phyloP scores from a whole-genome alignment of 2,888 invertebrate species.

The Pteria penguin region DNA sequence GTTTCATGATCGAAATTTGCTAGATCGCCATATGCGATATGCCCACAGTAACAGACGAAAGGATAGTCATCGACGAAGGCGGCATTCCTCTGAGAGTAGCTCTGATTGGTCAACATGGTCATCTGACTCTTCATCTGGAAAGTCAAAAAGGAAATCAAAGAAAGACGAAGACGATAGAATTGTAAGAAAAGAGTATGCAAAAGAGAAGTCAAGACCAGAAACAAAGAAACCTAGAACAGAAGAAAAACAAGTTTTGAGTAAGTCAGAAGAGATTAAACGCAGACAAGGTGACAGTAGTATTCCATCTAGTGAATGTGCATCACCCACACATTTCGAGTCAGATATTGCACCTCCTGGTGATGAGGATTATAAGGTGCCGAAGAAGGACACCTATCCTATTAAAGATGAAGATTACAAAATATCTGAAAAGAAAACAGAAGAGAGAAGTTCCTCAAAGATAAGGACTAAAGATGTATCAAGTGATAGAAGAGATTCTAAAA shows the following conservation, averaged over 20 bases:
- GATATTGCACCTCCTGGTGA: constrained; percentile 26
- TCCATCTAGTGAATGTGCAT: constrained; percentile 13
- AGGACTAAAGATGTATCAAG: background rate
- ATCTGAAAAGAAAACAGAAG: background rate
- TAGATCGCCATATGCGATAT: background rate
- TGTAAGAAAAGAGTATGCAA: background rate
- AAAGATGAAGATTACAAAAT: background rate
- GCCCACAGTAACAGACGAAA: background rate
- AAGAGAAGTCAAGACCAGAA: background rate
- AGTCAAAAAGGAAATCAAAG: background rate
- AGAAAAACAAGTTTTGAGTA: background rate
- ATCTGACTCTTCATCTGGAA: background rate
- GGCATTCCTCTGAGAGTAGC: constrained; percentile 3
- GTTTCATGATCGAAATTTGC: background rate
- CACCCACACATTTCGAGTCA: constrained; percentile 4
- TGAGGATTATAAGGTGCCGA: constrained; percentile 1
- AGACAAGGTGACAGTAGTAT: constrained; percentile 8
- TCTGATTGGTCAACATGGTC: background rate
- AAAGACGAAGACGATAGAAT: background rate
- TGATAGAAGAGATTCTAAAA: background rate
- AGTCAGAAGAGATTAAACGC: background rate
- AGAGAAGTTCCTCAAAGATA: background rate
- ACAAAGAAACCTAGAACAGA: background rate
- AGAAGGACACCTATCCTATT: background rate
- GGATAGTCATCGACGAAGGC: background rate